Base-by-base conservation (phyloP, 2,113 vertebrate species). In the Hyla sarda region DNA sequence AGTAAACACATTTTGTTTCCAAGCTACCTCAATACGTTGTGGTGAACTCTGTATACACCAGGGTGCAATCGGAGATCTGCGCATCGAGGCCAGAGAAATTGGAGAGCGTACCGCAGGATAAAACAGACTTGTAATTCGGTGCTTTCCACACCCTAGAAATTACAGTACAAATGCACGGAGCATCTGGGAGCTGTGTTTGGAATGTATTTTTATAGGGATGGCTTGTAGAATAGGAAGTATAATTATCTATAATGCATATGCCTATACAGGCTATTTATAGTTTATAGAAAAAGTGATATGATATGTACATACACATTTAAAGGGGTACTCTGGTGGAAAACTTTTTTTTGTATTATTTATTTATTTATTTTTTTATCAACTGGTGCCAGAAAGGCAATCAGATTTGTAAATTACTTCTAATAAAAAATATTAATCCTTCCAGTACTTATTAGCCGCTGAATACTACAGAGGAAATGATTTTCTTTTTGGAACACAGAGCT, bases 21-120 rank as follows among this genome's bases (percentile, higher is more conserved):
- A 72, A 86, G 65, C 34, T 54, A 32, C 25, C 50, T 25, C 23
- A 19, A 2, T 48, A 50, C 78, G 23, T 67, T 56, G 54, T 32
- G 23, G 50, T 28, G 32, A 71, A 34, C 76, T 41, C 73, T 73
- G 19, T 62, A 41, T 41, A 58, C 67, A 30, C 45, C 69, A 87
- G 47, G 25, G 14, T 47, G 47, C 65, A 12, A 72, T 72, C 8
- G 25, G 45, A 74, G 30, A 48, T 21, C 30, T 19, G 41, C 28
- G 34, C 41, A 50, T 69, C 71, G 45, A 85, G 56, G 74, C 2
- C 41, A 25, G 56, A 78, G 71, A 67, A 76, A 85, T 85, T 85
- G 67, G 47, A 45, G 62, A 45, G 48, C 54, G 37, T 6, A 60
- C 21, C 71, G 28, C 25, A 71, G 78, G 56, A 65, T 17, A 65